These are phyloP conservation scores for Chloroclysta siterata DNA, from an alignment of 2,888 invertebrate species.

Conservation along the genomic window DNA sequence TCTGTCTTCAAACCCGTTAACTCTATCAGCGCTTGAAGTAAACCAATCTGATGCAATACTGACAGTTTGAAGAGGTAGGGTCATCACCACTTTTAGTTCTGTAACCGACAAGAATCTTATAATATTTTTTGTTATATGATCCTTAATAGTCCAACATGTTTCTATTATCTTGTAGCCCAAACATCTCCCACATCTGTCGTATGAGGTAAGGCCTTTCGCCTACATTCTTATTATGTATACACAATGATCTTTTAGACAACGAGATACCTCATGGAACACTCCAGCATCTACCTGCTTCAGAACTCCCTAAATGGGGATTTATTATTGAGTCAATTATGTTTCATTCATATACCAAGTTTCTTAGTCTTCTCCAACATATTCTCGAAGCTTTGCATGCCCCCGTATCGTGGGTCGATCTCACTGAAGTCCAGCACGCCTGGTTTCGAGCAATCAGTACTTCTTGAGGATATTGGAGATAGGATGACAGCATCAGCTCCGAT, in stretches of 20 bases:
- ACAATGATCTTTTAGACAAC: too few relatives aligned
- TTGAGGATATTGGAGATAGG: constrained; percentile 63
- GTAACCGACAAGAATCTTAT: constrained; percentile 49
- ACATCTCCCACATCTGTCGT: too few relatives aligned
- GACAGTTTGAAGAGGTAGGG: constrained; percentile 78
- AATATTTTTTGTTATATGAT: not conserved
- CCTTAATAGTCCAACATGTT: too few relatives aligned
- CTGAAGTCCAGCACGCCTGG: constrained; percentile 91
- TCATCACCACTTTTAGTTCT: constrained; percentile 75
- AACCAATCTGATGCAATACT: constrained; percentile 92
- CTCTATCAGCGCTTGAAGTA: constrained; percentile 82
- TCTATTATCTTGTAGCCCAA: too few relatives aligned
- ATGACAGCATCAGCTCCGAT: constrained; percentile 75
- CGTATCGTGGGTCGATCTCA: constrained; percentile 89
- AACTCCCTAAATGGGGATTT: too few relatives aligned
- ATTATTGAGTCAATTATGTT: not conserved
- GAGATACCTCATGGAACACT: not conserved
- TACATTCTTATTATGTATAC: too few relatives aligned
- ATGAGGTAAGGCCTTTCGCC: too few relatives aligned
- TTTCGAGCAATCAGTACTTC: constrained; percentile 87
- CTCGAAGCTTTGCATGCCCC: constrained; percentile 87
- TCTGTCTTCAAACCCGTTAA: constrained; percentile 87
- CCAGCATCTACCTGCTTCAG: not conserved
- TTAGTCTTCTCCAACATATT: constrained; percentile 81
- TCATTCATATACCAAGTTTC: constrained; percentile 61